These are phyloP conservation scores for Achroia grisella DNA, from an alignment of 1,140 invertebrate genomes.

Conservation along the genomic window DNA sequence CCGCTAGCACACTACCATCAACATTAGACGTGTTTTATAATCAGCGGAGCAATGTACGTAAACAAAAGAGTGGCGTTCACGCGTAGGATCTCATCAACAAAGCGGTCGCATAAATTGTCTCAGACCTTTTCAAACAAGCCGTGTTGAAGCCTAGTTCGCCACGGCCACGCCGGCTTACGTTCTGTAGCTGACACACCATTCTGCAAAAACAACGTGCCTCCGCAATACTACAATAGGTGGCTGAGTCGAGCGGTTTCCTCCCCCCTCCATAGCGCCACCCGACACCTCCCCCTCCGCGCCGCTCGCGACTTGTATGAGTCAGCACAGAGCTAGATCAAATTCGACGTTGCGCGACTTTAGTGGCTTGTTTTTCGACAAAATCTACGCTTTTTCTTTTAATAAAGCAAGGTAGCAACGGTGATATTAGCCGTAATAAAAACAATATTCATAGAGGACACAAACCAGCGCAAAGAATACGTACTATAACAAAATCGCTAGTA, in stretches of 20 bases:
- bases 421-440: slow-evolving; percentile 36
- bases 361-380: slow-evolving; percentile 54
- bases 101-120: slow-evolving; percentile 28
- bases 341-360: slow-evolving; percentile 47
- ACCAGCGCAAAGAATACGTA: no score
- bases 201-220: slow-evolving; percentile 61
- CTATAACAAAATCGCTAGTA: no score
- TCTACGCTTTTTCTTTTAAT: slow-evolving; percentile 36
- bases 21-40: no score
- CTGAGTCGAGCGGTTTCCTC: slow-evolving; percentile 43
- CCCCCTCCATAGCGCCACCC: slow-evolving; percentile 4
- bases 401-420: slow-evolving; percentile 49
- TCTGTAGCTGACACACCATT: slow-evolving; percentile 49
- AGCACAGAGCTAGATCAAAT: slow-evolving; percentile 59
- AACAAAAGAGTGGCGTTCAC: slow-evolving; percentile 14
- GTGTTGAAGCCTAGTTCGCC: slow-evolving; percentile 31
- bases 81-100: slow-evolving; percentile 17
- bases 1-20: no score
- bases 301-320: slow-evolving; percentile 55
- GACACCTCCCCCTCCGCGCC: slow-evolving; percentile 17
- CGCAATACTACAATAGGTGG: slow-evolving; percentile 61
- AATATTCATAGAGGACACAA: no score
- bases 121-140: slow-evolving; percentile 26
- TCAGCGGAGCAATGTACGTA: no score
- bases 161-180: slow-evolving; percentile 34